Percentiles rank a stretch among this genome's conserved stretches.
phyloP scores from a whole-genome alignment of 2,888 invertebrate genomes.

The Molorchus minor region DNA sequence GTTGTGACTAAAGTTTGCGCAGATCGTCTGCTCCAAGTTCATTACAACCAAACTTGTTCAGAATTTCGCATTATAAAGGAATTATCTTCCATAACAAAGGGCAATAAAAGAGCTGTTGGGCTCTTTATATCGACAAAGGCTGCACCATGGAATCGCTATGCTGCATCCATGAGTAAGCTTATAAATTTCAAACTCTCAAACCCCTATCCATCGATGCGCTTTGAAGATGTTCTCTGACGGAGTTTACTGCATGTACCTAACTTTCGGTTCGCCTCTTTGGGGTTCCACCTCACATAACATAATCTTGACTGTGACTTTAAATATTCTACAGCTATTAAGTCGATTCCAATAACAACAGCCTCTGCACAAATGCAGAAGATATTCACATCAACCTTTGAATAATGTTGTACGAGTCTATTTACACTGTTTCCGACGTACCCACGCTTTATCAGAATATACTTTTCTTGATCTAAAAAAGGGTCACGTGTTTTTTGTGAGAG shows the following conservation, averaged over 20 bases:
- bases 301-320: too few species aligned
- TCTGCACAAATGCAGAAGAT: too few species aligned
- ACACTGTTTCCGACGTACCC: too few species aligned
- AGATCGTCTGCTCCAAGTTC: slow-evolving; percentile 45
- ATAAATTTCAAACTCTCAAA: slow-evolving; percentile 40
- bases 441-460: too few species aligned
- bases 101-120: slow-evolving; percentile 52
- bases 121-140: slow-evolving; percentile 45
- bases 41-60: slow-evolving; percentile 51
- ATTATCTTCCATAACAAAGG: slow-evolving; percentile 55
- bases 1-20: slow-evolving; percentile 22
- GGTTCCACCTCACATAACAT: too few species aligned
- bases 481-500: too few species aligned
- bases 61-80: slow-evolving; percentile 54
- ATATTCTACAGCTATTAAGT: too few species aligned
- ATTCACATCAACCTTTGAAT: too few species aligned
- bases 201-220: slow-evolving; percentile 45
- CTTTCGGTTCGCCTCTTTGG: too few species aligned
- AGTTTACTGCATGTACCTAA: slow-evolving; percentile 28
- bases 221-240: slow-evolving; percentile 35
- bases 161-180: slow-evolving; percentile 35
- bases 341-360: too few species aligned
- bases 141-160: slow-evolving; percentile 38
- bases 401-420: too few species aligned
- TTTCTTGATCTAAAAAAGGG: too few species aligned